A percentile compares a stretch with the other conserved stretches of the same genome.
phyloP scores from a whole-genome alignment of 1,140 invertebrate species.

The Drepana arcuata region DNA sequence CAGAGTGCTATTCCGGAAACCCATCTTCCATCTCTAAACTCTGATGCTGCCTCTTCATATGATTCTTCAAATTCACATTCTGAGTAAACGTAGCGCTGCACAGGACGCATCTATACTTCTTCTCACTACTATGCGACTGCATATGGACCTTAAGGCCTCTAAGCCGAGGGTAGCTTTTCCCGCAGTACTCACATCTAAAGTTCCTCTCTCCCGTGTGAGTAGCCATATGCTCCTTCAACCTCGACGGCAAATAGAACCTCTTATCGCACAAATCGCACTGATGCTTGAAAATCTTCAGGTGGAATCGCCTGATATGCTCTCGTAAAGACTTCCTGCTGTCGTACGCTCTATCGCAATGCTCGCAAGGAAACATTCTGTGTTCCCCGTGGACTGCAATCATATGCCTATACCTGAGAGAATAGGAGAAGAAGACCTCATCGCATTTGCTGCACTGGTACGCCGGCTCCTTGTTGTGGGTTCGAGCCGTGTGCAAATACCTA shows the following conservation, averaged over 20 bases:
- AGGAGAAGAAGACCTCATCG: conserved; percentile 46
- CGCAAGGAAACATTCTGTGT: conserved; percentile 47
- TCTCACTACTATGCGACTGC: conserved; percentile 33
- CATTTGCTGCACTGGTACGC: conserved; percentile 56
- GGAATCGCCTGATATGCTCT: conserved; percentile 49
- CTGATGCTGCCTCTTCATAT: conserved; percentile 47
- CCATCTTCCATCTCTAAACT: conserved; percentile 17
- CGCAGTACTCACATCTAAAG: conserved; percentile 50
- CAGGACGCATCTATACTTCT: conserved; percentile 41
- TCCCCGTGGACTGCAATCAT: conserved; percentile 54
- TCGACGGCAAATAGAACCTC: conserved; percentile 45
- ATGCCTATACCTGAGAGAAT: conserved; percentile 44
- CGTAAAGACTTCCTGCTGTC: conserved; percentile 54
- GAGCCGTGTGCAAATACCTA: conserved; percentile 39
- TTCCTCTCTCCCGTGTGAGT: conserved; percentile 56
- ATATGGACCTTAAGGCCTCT: conserved; percentile 51
- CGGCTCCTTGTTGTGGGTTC: conserved; percentile 50
- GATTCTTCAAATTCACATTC: conserved; percentile 36
- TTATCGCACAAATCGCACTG: conserved; percentile 56
- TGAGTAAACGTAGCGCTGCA: conserved; percentile 41
- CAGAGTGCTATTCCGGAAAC: no score
- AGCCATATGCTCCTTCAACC: conserved; percentile 57
- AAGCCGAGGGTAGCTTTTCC: conserved; percentile 50
- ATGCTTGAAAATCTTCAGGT: conserved; percentile 50
- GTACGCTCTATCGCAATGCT: conserved; percentile 55